Evolutionary conservation across 2,797 vertebrate species (phyloP).

Genomic region (Scarus forsteni): DNA sequence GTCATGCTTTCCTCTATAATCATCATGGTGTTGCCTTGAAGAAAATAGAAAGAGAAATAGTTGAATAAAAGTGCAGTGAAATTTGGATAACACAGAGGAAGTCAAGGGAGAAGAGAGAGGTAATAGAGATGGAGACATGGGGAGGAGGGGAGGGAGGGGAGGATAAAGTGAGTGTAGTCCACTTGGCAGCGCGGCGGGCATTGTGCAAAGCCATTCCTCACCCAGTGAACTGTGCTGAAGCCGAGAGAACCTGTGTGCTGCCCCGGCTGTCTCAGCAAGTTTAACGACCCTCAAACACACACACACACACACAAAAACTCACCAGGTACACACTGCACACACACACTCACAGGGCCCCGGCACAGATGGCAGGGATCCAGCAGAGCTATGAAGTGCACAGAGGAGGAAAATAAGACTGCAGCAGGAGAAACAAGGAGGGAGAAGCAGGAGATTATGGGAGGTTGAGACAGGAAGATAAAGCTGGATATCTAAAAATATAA

Average conservation of each 20-base stretch:
- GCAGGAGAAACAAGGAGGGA: constrained; percentile 29
- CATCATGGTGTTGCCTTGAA: constrained; percentile 93
- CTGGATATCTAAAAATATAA: constrained; percentile 28
- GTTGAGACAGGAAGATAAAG: constrained; percentile 27
- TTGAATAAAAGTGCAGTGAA: constrained; percentile 3
- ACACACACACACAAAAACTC: constrained; percentile 13
- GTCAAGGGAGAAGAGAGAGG: constrained; percentile 17
- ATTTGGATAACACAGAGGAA: constrained; percentile 3
- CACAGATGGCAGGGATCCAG: constrained; percentile 65
- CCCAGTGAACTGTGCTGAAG: constrained; percentile 70
- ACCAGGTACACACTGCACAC: constrained; percentile 13
- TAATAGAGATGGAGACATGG: constrained; percentile 50
- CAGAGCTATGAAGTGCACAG: constrained; percentile 59
- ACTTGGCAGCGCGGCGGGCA: constrained; percentile 61
- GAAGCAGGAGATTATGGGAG: constrained; percentile 34
- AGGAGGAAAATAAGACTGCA: constrained; percentile 64
- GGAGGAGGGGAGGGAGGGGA: neutral
- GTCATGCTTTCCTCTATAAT: constrained; percentile 93
- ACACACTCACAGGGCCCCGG: constrained; percentile 15
- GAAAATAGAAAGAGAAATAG: constrained; percentile 18
- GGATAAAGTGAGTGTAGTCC: constrained; percentile 60
- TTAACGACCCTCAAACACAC: constrained; percentile 66
- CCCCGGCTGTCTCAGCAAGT: constrained; percentile 70
- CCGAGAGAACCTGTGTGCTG: constrained; percentile 60
- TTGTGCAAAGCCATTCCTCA: constrained; percentile 74